phyloP scores from a whole-genome alignment of 2,797 vertebrate species.

The Notoglanidium macrostoma region DNA sequence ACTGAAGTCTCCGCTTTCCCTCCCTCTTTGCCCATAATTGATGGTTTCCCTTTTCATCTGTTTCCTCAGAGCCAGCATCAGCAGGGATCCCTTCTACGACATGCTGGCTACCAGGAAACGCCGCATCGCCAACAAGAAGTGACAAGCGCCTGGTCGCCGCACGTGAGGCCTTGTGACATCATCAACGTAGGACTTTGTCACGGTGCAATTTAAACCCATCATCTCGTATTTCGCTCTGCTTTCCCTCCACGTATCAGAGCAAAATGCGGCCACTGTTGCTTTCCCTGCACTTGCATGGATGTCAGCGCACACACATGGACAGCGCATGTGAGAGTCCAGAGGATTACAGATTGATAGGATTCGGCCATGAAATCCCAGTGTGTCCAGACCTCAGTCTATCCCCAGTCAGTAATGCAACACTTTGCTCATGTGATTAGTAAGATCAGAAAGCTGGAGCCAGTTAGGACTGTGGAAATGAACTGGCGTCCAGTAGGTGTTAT shows the following conservation, averaged over 20 bases:
- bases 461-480: conserved; percentile 4
- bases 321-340: conserved; percentile 13
- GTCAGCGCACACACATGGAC: conserved; percentile 36
- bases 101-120: conserved; percentile 93
- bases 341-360: conserved; percentile 15
- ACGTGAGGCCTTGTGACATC: not conserved
- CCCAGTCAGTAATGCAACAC: conserved; percentile 27
- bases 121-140: conserved; percentile 93
- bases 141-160: conserved; percentile 58
- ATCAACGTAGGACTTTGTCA: conserved; percentile 12
- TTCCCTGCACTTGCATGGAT: conserved; percentile 47
- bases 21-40: conserved; percentile 77
- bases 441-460: conserved; percentile 27
- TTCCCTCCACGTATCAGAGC: conserved; percentile 16
- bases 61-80: conserved; percentile 87
- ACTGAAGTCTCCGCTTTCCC: conserved; percentile 60
- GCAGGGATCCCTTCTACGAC: conserved; percentile 94
- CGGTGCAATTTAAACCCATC: conserved; percentile 1
- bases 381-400: conserved; percentile 11
- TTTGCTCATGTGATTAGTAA: conserved; percentile 5
- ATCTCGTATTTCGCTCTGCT: conserved; percentile 23
- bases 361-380: conserved; percentile 23
- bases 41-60: conserved; percentile 67
- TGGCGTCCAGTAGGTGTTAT: not conserved
- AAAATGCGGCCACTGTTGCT: conserved; percentile 33